Evolutionary conservation across 2,113 vertebrate species (phyloP).

Genomic region (Dolichallabes microphthalmus): DNA sequence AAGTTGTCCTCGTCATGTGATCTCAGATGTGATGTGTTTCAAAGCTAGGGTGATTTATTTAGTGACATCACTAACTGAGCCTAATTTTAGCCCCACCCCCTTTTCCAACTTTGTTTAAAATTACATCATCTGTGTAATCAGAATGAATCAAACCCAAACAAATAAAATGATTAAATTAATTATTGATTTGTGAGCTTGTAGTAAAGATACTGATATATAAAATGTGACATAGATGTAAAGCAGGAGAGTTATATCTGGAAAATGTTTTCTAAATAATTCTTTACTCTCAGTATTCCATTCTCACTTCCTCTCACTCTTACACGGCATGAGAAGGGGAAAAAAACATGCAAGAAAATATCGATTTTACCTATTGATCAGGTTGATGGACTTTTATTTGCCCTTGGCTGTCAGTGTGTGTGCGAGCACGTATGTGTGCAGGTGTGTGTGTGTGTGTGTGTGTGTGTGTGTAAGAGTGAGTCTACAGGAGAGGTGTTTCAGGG

Average conservation of each 20-base stretch:
- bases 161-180: background rate
- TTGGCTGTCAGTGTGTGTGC: background rate
- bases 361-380: background rate
- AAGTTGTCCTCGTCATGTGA: background rate
- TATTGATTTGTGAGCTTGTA: background rate
- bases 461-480: background rate
- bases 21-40: background rate
- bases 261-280: background rate
- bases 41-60: background rate
- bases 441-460: background rate
- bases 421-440: background rate
- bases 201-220: background rate
- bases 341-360: background rate
- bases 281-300: background rate
- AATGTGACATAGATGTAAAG: background rate
- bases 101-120: no score
- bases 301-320: background rate
- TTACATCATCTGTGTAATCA: no score
- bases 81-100: background rate
- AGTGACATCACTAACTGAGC: background rate
- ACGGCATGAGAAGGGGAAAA: background rate
- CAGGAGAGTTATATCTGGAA: background rate
- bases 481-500: background rate
- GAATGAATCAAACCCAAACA: background rate
- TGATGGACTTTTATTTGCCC: slow-evolving; percentile 10